Percentiles rank a stretch among this genome's conserved stretches.
Evolutionary conservation across 2,797 vertebrate genomes (phyloP).

Genomic region (Emydoidea blandingii): DNA sequence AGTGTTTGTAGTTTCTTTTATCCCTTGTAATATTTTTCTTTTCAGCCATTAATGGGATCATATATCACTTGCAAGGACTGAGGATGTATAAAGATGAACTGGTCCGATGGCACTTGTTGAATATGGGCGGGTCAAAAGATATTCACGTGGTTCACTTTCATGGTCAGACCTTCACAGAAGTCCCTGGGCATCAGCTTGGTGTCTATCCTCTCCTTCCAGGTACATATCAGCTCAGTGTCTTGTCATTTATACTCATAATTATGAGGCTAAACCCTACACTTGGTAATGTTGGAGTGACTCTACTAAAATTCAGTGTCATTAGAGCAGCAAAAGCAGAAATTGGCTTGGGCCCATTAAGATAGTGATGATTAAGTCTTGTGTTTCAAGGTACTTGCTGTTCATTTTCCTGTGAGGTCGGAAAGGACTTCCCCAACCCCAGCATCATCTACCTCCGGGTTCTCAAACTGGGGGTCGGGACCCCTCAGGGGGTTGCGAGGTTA

Average conservation of each 20-base stretch:
- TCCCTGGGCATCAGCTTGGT: slow-evolving; percentile 85
- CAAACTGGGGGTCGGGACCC: no score
- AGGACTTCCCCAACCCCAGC: neutral
- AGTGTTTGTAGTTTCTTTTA: neutral
- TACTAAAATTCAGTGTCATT: neutral
- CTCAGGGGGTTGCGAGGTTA: no score
- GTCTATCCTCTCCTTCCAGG: slow-evolving; percentile 92
- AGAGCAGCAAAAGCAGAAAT: neutral
- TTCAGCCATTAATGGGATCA: slow-evolving; percentile 94
- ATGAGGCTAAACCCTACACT: neutral
- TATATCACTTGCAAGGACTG: slow-evolving; percentile 90
- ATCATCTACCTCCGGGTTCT: neutral
- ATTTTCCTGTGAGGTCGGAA: neutral
- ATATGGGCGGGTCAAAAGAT: slow-evolving; percentile 91
- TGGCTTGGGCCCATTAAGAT: no score
- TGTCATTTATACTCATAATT: neutral
- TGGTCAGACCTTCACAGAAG: slow-evolving; percentile 92
- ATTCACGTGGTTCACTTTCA: slow-evolving; percentile 94
- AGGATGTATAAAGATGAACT: slow-evolving; percentile 91
- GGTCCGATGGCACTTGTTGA: slow-evolving; percentile 91
- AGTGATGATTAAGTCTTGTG: no score
- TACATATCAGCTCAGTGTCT: slow-evolving; percentile 58
- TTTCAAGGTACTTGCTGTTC: neutral
- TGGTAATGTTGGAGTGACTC: neutral
- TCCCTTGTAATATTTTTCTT: slow-evolving; percentile 21